Evolutionary conservation across 2,797 vertebrate species (phyloP).

Genomic region (Potorous gilbertii): DNA sequence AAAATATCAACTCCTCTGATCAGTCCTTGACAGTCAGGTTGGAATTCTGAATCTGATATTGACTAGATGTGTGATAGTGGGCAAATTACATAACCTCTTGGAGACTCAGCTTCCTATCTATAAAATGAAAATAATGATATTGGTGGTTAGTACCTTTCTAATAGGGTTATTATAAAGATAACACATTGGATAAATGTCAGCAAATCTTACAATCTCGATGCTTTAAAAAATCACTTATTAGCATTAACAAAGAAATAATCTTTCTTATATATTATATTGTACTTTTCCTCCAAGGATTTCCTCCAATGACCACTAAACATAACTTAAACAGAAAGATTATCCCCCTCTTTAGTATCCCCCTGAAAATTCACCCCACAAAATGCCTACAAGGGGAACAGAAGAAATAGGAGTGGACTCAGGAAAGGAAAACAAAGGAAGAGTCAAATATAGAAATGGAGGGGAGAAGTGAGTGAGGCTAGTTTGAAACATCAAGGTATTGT

Average conservation of each 20-base stretch:
- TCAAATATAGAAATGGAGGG: neutral
- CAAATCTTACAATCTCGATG: conserved; percentile 23
- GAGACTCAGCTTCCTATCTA: neutral
- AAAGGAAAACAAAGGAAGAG: neutral
- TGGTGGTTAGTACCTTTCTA: neutral
- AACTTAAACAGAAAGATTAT: conserved; percentile 25
- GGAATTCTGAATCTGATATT: neutral
- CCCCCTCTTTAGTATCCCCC: neutral
- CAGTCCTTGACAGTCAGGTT: neutral
- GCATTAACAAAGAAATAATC: conserved; percentile 14
- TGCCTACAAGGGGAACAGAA: neutral
- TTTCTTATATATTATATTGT: neutral
- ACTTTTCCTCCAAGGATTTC: neutral
- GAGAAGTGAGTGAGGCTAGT: neutral
- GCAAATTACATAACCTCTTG: neutral
- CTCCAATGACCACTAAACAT: neutral
- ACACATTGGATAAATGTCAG: neutral
- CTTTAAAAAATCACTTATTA: conserved; percentile 11
- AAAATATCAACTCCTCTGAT: neutral
- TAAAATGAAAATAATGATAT: neutral
- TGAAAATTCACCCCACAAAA: neutral
- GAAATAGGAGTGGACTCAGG: neutral
- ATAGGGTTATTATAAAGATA: neutral
- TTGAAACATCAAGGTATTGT: neutral
- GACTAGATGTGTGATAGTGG: neutral